Evolutionary conservation across 2,888 invertebrate genomes (phyloP), one percentile per base, ranked within the genome.

Genomic region (Drosophila meridionalis): DNA sequence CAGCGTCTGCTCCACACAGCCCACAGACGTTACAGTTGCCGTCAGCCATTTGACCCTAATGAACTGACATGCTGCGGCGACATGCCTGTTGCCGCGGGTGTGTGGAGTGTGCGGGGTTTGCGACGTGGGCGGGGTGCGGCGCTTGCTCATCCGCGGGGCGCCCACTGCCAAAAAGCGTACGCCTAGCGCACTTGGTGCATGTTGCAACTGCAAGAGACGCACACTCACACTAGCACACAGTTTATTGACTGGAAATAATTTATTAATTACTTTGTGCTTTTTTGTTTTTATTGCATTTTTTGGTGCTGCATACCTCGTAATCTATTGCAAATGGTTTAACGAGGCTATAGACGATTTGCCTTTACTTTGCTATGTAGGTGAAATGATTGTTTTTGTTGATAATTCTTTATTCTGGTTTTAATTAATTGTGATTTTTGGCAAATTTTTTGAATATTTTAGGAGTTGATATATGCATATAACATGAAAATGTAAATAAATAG

Each of bases 181-280:
- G 56, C 11, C 47, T 12, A 38, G 47, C 57, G 48, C 47, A 73
- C 66, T 43, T 50, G 58, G 58, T 57, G 30, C 55, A 70, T 89
- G 88, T 84, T 87, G 87, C 85, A 87, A 90, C 68, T 67, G 14
- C 26, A 7, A 11, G 12, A 47, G 14, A n/a, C 43, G 45, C 43
- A 72, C 62, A 74, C n/a, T 12, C 53, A 28, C 8, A 57, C 26
- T 7, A 53, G 64, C 61, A 73, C 34, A 30, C 30, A 77, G 72
- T 80, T 86, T 87, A 89, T 89, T 90, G 90, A 87, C 90, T 86
- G 90, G 76, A 87, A 87, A 89, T 89, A 87, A 87, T 87, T 87
- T 87, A 87, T 87, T 90, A 90, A 87, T 87, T 87, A 84, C 77
- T 72, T 64, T 75, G 72, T 77, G 83, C 66, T 68, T 71, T 66